Conservation (phyloP, 2,113 vertebrate genomes). For the Brachyhypopomus occidentalis region DNA sequence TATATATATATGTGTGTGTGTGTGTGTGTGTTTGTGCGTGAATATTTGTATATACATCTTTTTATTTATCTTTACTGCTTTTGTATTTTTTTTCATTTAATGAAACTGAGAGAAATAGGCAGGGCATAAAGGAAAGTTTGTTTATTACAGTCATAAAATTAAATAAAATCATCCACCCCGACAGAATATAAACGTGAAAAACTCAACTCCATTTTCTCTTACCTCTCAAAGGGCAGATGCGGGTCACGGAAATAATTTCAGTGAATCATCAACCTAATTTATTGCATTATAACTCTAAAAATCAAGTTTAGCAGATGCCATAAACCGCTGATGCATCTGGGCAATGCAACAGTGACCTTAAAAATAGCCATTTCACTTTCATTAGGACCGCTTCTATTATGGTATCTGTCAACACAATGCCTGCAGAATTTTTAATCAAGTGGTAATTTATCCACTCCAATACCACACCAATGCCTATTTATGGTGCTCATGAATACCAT, state of each 20-base stretch:
- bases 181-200: constrained; percentile 22
- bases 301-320: constrained; percentile 13
- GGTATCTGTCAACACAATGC: background rate
- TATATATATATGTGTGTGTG: too few relatives aligned
- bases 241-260: constrained; percentile 31
- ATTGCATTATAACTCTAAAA: constrained; percentile 33
- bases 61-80: background rate
- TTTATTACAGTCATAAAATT: constrained; percentile 52
- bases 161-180: constrained; percentile 41
- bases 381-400: constrained; percentile 18
- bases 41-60: too few relatives aligned
- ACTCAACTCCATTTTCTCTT: constrained; percentile 20
- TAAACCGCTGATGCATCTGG: constrained; percentile 14
- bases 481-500: constrained; percentile 18
- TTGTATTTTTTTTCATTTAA: constrained; percentile 5
- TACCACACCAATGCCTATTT: background rate
- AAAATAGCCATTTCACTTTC: constrained; percentile 16
- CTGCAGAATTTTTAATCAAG: constrained; percentile 24
- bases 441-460: background rate
- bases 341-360: background rate
- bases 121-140: constrained; percentile 34
- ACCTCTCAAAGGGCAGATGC: constrained; percentile 29
- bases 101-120: background rate
- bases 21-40: too few relatives aligned
- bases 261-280: constrained; percentile 24